Evolutionary conservation across 2,797 vertebrate genomes (phyloP), one percentile per base, ranked within the genome.

Genomic region (Macroramphosus scolopax): DNA sequence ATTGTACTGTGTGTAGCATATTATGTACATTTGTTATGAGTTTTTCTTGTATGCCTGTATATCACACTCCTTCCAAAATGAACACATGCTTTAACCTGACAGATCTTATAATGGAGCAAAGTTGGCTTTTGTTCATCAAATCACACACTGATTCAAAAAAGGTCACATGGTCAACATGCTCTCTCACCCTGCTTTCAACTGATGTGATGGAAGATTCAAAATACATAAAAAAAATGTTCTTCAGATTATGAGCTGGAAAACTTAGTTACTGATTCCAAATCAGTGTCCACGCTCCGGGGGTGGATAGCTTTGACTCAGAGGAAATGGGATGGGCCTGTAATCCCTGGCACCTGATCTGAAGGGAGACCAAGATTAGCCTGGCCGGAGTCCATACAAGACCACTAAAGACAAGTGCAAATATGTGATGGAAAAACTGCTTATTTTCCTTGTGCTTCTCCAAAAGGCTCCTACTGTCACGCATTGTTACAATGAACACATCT

Each of bases 331-430:
- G 25, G 38, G 43, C 16, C 37, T 51, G 24, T 70, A 63, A 77
- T 67, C 69, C 71, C 72, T 71, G 66, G 69, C 74, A 62, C 51
- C 53, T 55, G 46, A 78, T 78, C 77, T 66, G 50, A 68, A 82
- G 63, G 7, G 2, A 76, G 44, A 68, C 59, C 26, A 57, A 59
- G 49, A 54, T 48, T 28, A 63, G 51, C 63, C 48, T 46, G 66
- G 36, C 53, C 51, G 46, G 46, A 63, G 67, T 55, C 37, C 45
- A 60, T 38, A 45, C 52, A 26, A 55, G 61, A 70, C 51, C 42
- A 60, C 63, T 33, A 59, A 60, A 46, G 64, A 74, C 34, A n/a
- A 62, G 68, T 67, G 68, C 56, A 70, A 51, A 59, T 47, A 60
- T 33, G 45, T 48, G 52, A 34, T 46, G 31, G 46, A 53, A 68